Conservation (phyloP, 2,113 vertebrate species). For the Nymphicus hollandicus region DNA sequence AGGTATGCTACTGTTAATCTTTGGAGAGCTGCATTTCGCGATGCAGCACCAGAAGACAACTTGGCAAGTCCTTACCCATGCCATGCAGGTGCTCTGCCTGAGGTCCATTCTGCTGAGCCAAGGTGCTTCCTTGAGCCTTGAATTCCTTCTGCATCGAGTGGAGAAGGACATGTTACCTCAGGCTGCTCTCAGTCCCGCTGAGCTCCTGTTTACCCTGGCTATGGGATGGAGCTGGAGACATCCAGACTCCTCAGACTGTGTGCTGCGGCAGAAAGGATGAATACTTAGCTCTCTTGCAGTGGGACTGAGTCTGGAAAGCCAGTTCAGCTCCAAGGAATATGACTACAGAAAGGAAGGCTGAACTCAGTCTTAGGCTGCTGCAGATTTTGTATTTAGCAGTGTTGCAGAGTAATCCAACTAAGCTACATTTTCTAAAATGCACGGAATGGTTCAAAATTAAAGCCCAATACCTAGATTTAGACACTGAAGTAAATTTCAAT, state of each 20-base stretch:
- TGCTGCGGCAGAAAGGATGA: not conserved
- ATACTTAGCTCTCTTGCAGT: not conserved
- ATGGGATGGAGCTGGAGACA: not conserved
- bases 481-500: not conserved
- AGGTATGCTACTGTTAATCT: not conserved
- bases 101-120: not conserved
- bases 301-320: not conserved
- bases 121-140: not conserved
- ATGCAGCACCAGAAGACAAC: not conserved
- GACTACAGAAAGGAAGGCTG: not conserved
- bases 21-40: not conserved
- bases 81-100: fast-evolving
- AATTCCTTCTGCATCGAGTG: not conserved
- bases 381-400: not conserved
- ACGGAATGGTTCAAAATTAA: not conserved
- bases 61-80: not conserved
- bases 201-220: not conserved
- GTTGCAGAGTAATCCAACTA: not conserved
- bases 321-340: not conserved
- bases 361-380: not conserved
- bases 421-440: not conserved
- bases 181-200: not conserved
- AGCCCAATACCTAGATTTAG: not conserved
- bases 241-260: not conserved
- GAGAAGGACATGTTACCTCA: not conserved